Base-by-base conservation (phyloP, 2,113 vertebrate species). In the Antechinus flavipes region DNA sequence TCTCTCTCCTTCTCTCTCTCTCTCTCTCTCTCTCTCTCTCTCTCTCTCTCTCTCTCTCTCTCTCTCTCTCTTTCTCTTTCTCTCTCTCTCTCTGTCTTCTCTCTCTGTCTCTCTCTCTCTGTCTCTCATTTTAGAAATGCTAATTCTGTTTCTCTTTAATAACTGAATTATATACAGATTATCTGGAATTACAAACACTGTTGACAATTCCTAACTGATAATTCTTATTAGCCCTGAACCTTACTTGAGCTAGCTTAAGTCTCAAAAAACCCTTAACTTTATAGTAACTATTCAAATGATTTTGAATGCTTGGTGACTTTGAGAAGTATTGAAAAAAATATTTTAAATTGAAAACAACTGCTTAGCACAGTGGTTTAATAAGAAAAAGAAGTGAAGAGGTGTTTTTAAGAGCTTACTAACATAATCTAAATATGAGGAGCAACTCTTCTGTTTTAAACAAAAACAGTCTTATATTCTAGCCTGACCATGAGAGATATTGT, bases 381-480 rank as follows among this genome's bases (percentile, higher is more conserved):
- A 96, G 61, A 90, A 94, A 90, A 91, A 91, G 10, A 96, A 50
- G 26, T 49, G 27, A 89, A 68, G 23, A 26, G 12, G 26, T 93
- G 50, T 96, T 94, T 68, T 91, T 27, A 76, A 90, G 89, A 91
- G 4, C 1, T 93, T 96, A 50, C 53, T 89, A 54, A 30, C 91
- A 93, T 93, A 94, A 90, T 50, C 90, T 93, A 96, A 96, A 93
- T 84, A 22, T 93, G 95, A 16, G 14, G 42, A 89, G 55, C 92
- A 89, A 95, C 68, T 96, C 50, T 93, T 96, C 92, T 96, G 35
- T 95, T 97, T 96, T 55, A 92, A 91, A 89, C 90, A 50, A 97
- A 96, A 95, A 42, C 30, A 93, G 68, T 61, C 19, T 96, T 3
- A 46, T 42, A 90, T 96, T 53, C 53, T 46, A 90, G 68, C 91